Evolutionary conservation across 2,113 vertebrate species (phyloP).

Genomic region (Barbus barbus): DNA sequence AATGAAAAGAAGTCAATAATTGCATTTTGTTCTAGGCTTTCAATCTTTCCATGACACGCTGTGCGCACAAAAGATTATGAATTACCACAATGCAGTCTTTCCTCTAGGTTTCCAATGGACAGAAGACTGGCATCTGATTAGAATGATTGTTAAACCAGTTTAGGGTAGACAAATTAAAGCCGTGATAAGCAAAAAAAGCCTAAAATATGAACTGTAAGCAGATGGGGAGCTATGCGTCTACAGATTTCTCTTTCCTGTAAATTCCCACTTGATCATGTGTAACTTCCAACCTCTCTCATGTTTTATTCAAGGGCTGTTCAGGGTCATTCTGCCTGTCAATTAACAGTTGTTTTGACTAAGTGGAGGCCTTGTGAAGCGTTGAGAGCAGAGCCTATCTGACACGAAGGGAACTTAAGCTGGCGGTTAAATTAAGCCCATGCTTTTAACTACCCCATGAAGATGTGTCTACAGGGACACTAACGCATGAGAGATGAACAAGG

Average conservation of each 20-base stretch:
- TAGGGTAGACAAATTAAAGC: conserved; percentile 10
- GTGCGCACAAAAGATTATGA: conserved; percentile 53
- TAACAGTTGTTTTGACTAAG: conserved; percentile 44
- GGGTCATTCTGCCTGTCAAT: conserved; percentile 29
- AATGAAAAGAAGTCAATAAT: conserved; percentile 61
- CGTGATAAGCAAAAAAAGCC: neutral
- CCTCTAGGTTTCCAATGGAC: conserved; percentile 49
- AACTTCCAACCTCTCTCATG: conserved; percentile 30
- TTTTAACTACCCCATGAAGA: conserved; percentile 21
- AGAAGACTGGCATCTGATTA: conserved; percentile 62
- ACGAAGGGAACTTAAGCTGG: conserved; percentile 6
- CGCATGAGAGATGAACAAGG: neutral
- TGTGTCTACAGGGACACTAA: neutral
- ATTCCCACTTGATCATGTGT: conserved; percentile 8
- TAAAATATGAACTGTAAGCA: conserved; percentile 2
- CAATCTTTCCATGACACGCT: conserved; percentile 57
- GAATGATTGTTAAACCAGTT: conserved; percentile 33
- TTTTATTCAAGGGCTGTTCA: conserved; percentile 24
- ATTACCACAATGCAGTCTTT: conserved; percentile 59
- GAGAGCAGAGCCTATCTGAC: conserved; percentile 9
- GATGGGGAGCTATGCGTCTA: neutral
- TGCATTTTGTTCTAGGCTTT: conserved; percentile 61
- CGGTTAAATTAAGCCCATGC: conserved; percentile 16
- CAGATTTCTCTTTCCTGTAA: conserved; percentile 1
- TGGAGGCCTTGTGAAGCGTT: conserved; percentile 26